Evolutionary conservation across 1,140 invertebrate species (phyloP).

Genomic region (Trichonephila inaurata): DNA sequence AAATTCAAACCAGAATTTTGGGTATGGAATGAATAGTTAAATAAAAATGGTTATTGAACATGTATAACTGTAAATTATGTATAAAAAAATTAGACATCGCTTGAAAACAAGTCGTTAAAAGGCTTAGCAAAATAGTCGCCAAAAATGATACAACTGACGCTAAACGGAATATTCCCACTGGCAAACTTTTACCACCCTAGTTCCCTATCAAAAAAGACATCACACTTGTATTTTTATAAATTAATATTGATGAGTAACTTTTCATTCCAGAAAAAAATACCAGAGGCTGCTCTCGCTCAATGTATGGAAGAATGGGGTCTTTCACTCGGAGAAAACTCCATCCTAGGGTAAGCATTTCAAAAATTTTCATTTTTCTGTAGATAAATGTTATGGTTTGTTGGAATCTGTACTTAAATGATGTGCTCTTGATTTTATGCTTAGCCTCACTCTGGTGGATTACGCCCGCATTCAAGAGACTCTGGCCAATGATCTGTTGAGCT

Average conservation of each 20-base stretch:
- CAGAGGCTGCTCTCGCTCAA: constrained; percentile 84
- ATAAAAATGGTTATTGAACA: too few relatives aligned
- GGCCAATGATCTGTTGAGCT: constrained; percentile 90
- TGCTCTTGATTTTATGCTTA: constrained; percentile 71
- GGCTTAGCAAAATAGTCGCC: too few relatives aligned
- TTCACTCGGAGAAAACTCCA: constrained; percentile 78
- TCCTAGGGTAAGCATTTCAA: constrained; percentile 78
- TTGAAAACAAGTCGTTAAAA: too few relatives aligned
- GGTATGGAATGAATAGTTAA: too few relatives aligned
- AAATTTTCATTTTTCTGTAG: neutral
- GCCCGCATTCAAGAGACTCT: constrained; percentile 90
- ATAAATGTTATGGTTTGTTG: neutral
- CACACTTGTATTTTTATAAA: too few relatives aligned
- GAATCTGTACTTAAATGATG: neutral
- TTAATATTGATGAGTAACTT: neutral
- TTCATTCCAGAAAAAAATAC: constrained; percentile 83
- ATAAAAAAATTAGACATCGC: too few relatives aligned
- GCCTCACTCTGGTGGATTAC: constrained; percentile 83
- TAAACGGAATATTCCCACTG: too few relatives aligned
- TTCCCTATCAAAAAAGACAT: too few relatives aligned
- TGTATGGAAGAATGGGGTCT: constrained; percentile 79
- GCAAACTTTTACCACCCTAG: too few relatives aligned
- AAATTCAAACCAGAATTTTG: too few relatives aligned
- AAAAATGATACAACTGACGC: too few relatives aligned
- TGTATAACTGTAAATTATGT: too few relatives aligned